Conservation (phyloP, 2,888 invertebrate genomes). For the Metopia argyrocephala region DNA sequence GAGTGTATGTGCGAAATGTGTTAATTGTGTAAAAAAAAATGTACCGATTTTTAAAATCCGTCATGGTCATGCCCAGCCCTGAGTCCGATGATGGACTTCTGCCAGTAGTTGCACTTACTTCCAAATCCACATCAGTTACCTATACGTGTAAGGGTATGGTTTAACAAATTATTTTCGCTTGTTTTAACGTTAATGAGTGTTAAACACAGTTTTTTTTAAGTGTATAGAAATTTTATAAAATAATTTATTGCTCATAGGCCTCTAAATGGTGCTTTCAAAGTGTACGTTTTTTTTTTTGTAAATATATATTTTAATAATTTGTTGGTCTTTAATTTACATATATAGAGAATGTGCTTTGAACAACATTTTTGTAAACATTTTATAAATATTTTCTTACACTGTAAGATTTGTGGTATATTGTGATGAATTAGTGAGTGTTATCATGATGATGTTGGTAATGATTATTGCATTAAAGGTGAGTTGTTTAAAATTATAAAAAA, state of each 20-base stretch:
- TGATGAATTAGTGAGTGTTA: too few species aligned
- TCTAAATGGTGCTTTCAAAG: too few species aligned
- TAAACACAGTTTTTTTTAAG: not conserved
- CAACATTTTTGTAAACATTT: too few species aligned
- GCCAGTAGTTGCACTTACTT: conserved; percentile 81
- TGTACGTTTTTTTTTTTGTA: too few species aligned
- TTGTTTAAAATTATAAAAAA: too few species aligned
- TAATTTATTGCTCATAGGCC: not conserved
- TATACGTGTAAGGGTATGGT: conserved; percentile 66
- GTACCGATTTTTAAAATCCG: conserved; percentile 85
- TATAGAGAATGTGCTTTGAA: too few species aligned
- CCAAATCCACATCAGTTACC: conserved; percentile 79
- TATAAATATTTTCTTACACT: too few species aligned
- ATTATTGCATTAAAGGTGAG: too few species aligned
- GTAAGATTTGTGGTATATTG: too few species aligned
- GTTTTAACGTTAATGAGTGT: not conserved
- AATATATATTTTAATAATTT: too few species aligned
- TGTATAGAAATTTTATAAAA: not conserved
- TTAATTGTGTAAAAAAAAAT: conserved; percentile 17
- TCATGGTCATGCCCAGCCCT: conserved; percentile 92
- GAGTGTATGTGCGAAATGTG: not conserved
- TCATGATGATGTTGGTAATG: too few species aligned
- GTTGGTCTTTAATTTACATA: too few species aligned
- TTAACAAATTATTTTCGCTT: conserved; percentile 6
- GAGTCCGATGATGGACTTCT: conserved; percentile 96